These are phyloP conservation scores for Sylvilagus floridanus DNA, from an alignment of 2,797 vertebrate genomes.

Conservation along the genomic window DNA sequence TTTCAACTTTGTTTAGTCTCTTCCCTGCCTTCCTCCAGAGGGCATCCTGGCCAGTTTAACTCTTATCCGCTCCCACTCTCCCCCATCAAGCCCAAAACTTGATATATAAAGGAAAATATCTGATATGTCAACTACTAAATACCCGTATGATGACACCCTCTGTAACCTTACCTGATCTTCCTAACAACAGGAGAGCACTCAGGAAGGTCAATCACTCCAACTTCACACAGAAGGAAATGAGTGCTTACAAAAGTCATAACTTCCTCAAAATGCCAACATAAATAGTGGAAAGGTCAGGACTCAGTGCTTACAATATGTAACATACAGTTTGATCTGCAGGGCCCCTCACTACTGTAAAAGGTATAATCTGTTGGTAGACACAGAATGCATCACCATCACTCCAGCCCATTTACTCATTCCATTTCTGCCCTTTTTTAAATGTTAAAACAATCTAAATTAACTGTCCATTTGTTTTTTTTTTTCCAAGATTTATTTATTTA, in stretches of 20 bases:
- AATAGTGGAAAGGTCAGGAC: background rate
- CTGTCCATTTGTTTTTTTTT: background rate
- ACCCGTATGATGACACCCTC: background rate
- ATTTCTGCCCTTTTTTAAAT: conserved; percentile 36
- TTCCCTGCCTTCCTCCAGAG: background rate
- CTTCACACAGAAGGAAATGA: conserved; percentile 61
- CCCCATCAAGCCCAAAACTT: background rate
- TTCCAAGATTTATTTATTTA: too few relatives aligned
- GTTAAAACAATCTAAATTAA: conserved; percentile 42
- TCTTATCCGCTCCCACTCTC: too few relatives aligned
- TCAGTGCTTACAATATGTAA: conserved; percentile 27
- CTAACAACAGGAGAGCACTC: background rate
- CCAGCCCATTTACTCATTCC: conserved; percentile 27
- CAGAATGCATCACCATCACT: background rate
- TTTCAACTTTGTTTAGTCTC: conserved; percentile 1
- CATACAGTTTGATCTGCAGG: background rate
- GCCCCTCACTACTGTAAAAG: background rate
- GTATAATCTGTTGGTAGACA: background rate
- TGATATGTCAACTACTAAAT: conserved; percentile 18
- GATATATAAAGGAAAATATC: background rate
- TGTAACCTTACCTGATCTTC: conserved; percentile 26
- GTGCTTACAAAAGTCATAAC: conserved; percentile 55
- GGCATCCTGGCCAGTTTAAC: background rate
- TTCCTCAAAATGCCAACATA: conserved; percentile 4
- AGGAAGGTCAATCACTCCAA: conserved; percentile 34